Evolutionary conservation across 2,113 vertebrate species (phyloP).

Genomic region (Urocynchramus pylzowi): DNA sequence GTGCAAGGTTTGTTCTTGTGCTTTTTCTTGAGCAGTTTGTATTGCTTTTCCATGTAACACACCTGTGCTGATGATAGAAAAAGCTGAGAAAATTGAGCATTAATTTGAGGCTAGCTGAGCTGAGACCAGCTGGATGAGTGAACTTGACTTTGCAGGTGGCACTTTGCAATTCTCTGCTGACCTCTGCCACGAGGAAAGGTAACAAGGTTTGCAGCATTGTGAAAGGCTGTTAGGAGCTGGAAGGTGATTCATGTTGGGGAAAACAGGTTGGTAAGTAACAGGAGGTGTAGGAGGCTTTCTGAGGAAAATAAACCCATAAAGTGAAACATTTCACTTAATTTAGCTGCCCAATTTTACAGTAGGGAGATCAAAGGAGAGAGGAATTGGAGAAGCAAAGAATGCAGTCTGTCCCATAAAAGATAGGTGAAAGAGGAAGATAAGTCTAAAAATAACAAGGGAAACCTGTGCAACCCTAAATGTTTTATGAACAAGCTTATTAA

Average conservation of each 20-base stretch:
- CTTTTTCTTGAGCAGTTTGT: background rate
- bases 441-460: slow-evolving; percentile 30
- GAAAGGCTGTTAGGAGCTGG: background rate
- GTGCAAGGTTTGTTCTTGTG: background rate
- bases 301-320: slow-evolving; percentile 17
- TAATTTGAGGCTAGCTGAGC: background rate
- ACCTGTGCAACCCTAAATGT: background rate
- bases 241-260: background rate
- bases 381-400: slow-evolving; percentile 31
- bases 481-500: background rate
- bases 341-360: background rate
- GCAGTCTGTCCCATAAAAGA: slow-evolving; percentile 5
- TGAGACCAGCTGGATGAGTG: background rate
- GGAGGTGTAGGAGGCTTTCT: slow-evolving; percentile 24
- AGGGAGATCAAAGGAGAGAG: slow-evolving; percentile 40
- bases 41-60: background rate
- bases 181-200: background rate
- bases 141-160: slow-evolving; percentile 12
- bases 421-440: slow-evolving; percentile 20
- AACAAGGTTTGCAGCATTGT: background rate
- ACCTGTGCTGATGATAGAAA: background rate
- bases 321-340: slow-evolving; percentile 31
- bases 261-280: background rate
- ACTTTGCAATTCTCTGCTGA: background rate
- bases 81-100: background rate